phyloP scores from a whole-genome alignment of 2,888 invertebrate species.

The Caenorhabditis auriculariae region DNA sequence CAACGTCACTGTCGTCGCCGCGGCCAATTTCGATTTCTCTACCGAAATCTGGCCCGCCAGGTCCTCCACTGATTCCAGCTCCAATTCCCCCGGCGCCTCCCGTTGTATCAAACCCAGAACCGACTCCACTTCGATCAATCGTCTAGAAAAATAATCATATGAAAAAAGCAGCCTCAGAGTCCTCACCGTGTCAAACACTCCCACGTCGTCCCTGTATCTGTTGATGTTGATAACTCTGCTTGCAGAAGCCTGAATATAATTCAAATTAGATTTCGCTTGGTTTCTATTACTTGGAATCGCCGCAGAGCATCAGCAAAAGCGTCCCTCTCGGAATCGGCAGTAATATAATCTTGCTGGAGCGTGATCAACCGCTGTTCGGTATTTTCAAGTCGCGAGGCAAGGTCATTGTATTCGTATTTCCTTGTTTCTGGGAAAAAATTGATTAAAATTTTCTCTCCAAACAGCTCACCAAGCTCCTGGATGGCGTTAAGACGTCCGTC shows the following conservation, averaged over 20 bases:
- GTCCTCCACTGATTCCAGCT: constrained; percentile 37
- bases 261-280: not conserved
- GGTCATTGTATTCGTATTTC: constrained; percentile 60
- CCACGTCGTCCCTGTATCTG: constrained; percentile 28
- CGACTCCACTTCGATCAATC: not conserved
- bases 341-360: constrained; percentile 60
- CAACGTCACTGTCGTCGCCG: constrained; percentile 34
- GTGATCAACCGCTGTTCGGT: constrained; percentile 55
- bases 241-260: constrained; percentile 36
- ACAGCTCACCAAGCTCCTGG: constrained; percentile 40
- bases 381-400: constrained; percentile 59
- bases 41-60: constrained; percentile 35
- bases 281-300: constrained; percentile 51
- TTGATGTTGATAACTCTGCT: constrained; percentile 54
- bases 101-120: constrained; percentile 15
- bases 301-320: constrained; percentile 53
- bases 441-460: not conserved
- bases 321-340: constrained; percentile 59
- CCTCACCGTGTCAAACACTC: constrained; percentile 5
- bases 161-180: too few species aligned
- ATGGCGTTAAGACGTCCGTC: constrained; percentile 60
- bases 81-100: constrained; percentile 22
- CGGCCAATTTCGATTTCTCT: constrained; percentile 41
- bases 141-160: too few species aligned
- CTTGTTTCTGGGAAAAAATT: constrained; percentile 37